phyloP scores from a whole-genome alignment of 1,140 invertebrate species.

The Fragariocoptes setiger region DNA sequence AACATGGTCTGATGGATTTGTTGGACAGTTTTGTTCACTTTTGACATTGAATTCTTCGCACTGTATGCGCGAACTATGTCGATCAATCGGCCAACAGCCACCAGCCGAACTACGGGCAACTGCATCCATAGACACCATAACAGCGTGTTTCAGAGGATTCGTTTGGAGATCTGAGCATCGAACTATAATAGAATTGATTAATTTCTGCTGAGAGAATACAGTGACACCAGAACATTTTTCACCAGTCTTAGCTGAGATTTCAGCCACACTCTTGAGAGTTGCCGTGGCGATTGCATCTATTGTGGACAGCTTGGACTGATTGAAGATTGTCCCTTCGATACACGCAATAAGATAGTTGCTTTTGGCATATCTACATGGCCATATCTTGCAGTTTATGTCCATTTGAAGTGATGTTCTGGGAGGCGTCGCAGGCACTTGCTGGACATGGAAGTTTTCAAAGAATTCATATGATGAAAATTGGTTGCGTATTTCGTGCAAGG shows the following conservation, averaged over 20 bases:
- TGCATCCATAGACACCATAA: constrained; percentile 50
- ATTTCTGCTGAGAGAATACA: not conserved
- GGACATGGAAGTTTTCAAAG: not conserved
- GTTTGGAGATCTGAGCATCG: not conserved
- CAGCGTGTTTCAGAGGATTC: constrained; percentile 49
- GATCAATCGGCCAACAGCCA: constrained; percentile 27
- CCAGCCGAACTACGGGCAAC: constrained; percentile 48
- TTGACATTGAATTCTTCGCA: not conserved
- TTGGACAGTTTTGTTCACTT: constrained; percentile 1
- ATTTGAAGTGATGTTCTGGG: not conserved
- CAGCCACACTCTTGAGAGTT: not conserved
- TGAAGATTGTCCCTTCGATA: not conserved
- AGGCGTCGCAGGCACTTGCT: not conserved
- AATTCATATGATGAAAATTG: not conserved
- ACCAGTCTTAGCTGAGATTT: not conserved
- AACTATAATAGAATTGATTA: not conserved
- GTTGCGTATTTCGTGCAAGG: too few species aligned
- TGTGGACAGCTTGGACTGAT: not conserved
- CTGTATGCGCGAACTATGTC: constrained; percentile 2
- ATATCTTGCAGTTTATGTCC: not conserved
- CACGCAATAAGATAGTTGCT: not conserved
- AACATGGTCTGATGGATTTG: not conserved
- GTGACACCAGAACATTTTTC: not conserved
- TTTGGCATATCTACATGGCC: not conserved
- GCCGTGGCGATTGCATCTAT: not conserved